Evolutionary conservation across 2,113 vertebrate species (phyloP).

Genomic region (Psammodynastes pulverulentus): DNA sequence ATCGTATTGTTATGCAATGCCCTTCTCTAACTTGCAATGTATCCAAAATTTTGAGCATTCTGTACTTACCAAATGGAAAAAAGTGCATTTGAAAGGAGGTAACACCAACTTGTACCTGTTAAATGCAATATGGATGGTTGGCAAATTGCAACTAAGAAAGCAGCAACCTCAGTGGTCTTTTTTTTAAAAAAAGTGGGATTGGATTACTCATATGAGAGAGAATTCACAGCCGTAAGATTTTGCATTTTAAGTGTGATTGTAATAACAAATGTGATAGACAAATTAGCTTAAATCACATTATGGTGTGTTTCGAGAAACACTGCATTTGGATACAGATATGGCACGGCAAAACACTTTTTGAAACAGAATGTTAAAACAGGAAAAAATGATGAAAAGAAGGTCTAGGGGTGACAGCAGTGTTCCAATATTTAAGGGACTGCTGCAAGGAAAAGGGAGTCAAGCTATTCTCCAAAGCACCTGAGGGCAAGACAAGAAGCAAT

Average conservation of each 20-base stretch:
- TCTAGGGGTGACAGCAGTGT: neutral
- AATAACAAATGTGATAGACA: neutral
- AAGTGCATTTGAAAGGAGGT: neutral
- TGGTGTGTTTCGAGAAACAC: neutral
- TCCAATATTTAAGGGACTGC: neutral
- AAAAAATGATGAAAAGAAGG: neutral
- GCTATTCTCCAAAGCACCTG: neutral
- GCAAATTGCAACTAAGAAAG: conserved; percentile 14
- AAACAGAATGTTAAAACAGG: neutral
- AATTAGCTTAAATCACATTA: neutral
- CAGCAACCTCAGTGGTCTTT: neutral
- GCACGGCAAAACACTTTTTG: neutral
- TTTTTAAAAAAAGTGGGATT: neutral
- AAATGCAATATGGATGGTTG: neutral
- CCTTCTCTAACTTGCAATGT: neutral
- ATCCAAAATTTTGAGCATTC: neutral
- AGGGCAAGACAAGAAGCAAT: neutral
- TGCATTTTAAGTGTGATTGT: neutral
- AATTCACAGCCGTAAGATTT: neutral
- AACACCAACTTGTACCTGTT: neutral
- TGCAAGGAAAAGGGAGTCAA: neutral
- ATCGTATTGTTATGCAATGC: neutral
- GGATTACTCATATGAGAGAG: neutral
- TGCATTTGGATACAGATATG: neutral
- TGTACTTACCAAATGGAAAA: neutral